Conservation (phyloP, 1,140 invertebrate genomes). For the Drosophila ananassae region DNA sequence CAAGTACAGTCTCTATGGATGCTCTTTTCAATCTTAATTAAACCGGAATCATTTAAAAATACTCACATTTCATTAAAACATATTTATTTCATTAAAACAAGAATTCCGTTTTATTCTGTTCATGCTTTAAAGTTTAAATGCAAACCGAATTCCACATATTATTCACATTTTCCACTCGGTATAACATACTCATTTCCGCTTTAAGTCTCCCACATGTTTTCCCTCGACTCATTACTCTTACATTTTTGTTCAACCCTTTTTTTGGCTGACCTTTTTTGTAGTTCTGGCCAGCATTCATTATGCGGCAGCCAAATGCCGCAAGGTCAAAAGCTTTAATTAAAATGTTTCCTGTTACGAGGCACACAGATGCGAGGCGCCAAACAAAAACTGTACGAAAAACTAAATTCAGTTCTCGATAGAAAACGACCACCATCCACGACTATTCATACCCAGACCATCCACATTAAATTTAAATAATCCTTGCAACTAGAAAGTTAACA, state of each 20-base stretch:
- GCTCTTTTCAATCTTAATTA: neutral
- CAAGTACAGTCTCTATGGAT: neutral
- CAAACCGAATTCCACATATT: neutral
- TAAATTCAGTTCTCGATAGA: constrained; percentile 22
- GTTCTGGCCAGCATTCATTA: constrained; percentile 46
- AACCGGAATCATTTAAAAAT: neutral
- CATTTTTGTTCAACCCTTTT: constrained; percentile 13
- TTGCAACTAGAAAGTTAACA: constrained; percentile 20
- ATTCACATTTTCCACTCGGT: constrained; percentile 9
- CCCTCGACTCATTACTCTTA: constrained; percentile 32
- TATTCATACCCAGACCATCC: neutral
- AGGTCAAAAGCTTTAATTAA: constrained; percentile 60
- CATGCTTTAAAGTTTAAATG: neutral
- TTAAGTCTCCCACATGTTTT: constrained; percentile 24
- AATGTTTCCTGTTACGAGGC: constrained; percentile 44
- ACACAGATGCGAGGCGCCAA: constrained; percentile 27
- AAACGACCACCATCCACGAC: neutral
- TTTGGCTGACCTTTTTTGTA: constrained; percentile 2
- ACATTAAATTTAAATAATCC: constrained; percentile 53
- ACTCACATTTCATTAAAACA: neutral
- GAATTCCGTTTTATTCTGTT: neutral
- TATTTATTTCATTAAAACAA: no score
- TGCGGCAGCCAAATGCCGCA: constrained; percentile 47
- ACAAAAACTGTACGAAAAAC: constrained; percentile 35
- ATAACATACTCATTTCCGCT: constrained; percentile 28